Base-by-base conservation (phyloP, 2,113 vertebrate species). In the Diadophis punctatus region DNA sequence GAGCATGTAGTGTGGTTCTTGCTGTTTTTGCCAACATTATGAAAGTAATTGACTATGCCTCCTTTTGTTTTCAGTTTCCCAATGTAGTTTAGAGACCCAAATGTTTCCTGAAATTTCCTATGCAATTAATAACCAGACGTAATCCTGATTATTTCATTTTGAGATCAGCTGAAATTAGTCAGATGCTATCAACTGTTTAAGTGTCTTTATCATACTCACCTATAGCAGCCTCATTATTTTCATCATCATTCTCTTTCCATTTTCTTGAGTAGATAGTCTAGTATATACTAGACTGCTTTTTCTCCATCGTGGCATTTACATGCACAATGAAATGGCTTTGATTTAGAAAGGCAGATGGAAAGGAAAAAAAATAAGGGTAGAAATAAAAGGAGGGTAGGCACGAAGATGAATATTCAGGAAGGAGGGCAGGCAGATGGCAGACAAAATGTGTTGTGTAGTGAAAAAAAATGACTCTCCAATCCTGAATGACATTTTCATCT, bases 291-390 rank as follows among this genome's bases (percentile, higher is more conserved):
- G 58, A 95, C 49, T 4, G 0, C 49, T 93, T 93, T 89, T 94
- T 94, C 88, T 87, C 63, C 74, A 43, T 0, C 0, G 90, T 39
- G 92, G 27, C 88, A 88, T 92, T 91, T 92, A 86, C 51, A 89
- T 90, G n/a, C 43, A 55, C 91, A 88, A 94, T 95, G 56, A 94
- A 91, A 43, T 68, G 91, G 48, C 89, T 94, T n/a, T 87, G 63
- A 93, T 95, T 34, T 93, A 94, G 80, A 87, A 96, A 94, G 93
- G 92, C 85, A 96, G 92, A 94, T 95, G 96, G 92, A 93, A 91
- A 27, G 52, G 12, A 30, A 84, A 95, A 63, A 96, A 94, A 58
- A 25, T 94, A 90, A 95, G 60, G 91, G 88, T 90, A 93, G 60
- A 93, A 92, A 34, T 92, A 58, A 93, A 90, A 93, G 96, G 93